A percentile compares a stretch with the other conserved stretches of the same genome.
Evolutionary conservation across 2,113 vertebrate species (phyloP).

Genomic region (Physeter macrocephalus): DNA sequence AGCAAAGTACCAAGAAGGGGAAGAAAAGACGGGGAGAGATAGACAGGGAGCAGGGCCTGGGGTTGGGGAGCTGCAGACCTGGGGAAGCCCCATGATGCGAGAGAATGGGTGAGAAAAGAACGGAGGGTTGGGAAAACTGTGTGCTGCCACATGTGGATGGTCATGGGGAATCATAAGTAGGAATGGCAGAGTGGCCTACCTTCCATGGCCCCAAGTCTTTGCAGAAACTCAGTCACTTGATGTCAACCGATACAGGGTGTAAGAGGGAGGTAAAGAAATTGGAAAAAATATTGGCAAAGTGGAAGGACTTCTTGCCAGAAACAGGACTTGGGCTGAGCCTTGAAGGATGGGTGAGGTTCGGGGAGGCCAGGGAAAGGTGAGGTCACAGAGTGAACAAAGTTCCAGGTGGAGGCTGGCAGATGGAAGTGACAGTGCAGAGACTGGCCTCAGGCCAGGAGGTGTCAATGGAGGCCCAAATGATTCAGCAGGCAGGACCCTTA

Average conservation of each 20-base stretch:
- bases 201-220: neutral
- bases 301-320: neutral
- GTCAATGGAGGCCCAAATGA: neutral
- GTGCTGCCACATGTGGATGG: no score
- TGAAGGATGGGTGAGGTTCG: neutral
- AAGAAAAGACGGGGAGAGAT: neutral
- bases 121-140: neutral
- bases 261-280: neutral
- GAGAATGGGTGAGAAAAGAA: neutral
- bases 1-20: neutral
- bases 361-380: neutral
- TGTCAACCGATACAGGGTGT: neutral
- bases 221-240: neutral
- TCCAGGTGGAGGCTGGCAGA: neutral
- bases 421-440: rapidly evolving
- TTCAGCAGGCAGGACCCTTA: neutral
- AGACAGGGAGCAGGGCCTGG: neutral
- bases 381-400: neutral
- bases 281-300: neutral
- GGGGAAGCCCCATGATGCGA: neutral
- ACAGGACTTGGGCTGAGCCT: neutral
- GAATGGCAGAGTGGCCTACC: rapidly evolving
- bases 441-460: neutral
- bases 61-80: neutral
- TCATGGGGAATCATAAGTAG: rapidly evolving